A percentile compares a stretch with the other conserved stretches of the same genome.
Evolutionary conservation across 2,797 vertebrate genomes (phyloP).

Genomic region (Acanthiza pusilla): DNA sequence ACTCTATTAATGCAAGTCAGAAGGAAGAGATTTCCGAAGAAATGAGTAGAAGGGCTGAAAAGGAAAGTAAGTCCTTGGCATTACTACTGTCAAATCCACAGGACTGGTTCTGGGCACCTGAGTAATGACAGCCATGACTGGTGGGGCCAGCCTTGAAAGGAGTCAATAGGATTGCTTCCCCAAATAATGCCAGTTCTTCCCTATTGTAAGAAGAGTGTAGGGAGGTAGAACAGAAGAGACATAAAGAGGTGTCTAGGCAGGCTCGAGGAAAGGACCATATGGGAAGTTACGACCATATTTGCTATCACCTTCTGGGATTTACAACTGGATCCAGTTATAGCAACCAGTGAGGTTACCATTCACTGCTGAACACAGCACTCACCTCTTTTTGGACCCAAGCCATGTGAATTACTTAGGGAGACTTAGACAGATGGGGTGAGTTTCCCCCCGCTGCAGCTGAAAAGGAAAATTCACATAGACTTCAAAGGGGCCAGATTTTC

Average conservation of each 20-base stretch:
- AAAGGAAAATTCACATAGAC: conserved; percentile 1
- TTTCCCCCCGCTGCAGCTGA: not conserved
- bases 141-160: not conserved
- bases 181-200: not conserved
- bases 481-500: conserved; percentile 36
- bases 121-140: not conserved
- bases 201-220: not conserved
- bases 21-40: not conserved
- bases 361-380: not conserved
- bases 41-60: not conserved
- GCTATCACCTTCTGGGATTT: not conserved
- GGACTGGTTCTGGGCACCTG: not conserved
- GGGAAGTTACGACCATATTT: not conserved
- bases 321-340: not conserved
- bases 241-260: not conserved
- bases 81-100: not conserved
- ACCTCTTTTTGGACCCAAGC: not conserved
- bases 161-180: not conserved
- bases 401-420: not conserved
- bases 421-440: not conserved
- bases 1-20: not conserved
- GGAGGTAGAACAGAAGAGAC: not conserved
- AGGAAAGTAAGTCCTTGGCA: not conserved
- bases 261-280: not conserved
- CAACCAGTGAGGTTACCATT: not conserved